phyloP scores from a whole-genome alignment of 2,113 vertebrate genomes.

The Zosterops lateralis region DNA sequence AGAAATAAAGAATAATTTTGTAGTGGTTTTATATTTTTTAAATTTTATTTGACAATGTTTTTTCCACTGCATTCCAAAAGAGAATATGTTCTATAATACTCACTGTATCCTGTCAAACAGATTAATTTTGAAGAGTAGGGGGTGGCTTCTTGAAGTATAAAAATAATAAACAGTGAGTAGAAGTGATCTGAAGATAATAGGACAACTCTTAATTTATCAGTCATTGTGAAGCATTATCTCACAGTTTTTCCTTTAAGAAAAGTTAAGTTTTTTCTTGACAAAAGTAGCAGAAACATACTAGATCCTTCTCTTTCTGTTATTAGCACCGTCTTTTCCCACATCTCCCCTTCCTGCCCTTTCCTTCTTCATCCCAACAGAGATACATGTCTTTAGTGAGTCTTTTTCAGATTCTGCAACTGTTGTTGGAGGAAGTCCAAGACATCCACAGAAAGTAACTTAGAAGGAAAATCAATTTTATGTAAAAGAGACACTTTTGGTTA shows the following conservation, averaged over 20 bases:
- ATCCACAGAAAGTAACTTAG: neutral
- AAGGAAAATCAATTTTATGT: neutral
- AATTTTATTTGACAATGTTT: fast-evolving
- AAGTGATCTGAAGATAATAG: neutral
- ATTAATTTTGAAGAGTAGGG: neutral
- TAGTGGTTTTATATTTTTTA: neutral
- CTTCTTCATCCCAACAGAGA: fast-evolving
- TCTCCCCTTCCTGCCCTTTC: neutral
- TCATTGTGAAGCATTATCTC: neutral
- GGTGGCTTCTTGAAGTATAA: neutral
- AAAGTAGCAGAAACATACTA: neutral
- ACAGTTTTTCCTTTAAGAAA: neutral
- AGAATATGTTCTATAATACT: neutral
- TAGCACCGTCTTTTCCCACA: fast-evolving
- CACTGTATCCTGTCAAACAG: neutral
- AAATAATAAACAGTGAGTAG: neutral
- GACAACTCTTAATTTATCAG: neutral
- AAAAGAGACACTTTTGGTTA: neutral
- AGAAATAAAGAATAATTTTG: neutral
- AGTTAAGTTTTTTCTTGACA: neutral
- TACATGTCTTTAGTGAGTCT: neutral
- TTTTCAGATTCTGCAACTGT: neutral
- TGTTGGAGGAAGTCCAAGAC: neutral
- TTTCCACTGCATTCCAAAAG: neutral
- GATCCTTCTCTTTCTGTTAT: neutral